These are phyloP conservation scores for Salarias fasciatus DNA, from an alignment of 2,797 vertebrate species.

Conservation along the genomic window DNA sequence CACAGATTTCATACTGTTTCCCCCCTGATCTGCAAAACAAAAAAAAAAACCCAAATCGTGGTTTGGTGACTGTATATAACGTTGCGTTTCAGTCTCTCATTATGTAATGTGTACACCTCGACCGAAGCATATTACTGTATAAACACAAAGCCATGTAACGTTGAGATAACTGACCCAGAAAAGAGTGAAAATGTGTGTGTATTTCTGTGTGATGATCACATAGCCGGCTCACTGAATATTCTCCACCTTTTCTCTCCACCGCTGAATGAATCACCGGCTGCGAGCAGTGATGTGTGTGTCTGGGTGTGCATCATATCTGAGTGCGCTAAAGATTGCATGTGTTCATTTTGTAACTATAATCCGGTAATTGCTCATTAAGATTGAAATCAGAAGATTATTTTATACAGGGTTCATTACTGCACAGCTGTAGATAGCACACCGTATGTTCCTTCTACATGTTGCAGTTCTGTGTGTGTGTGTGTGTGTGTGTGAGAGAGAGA, in stretches of 20 bases:
- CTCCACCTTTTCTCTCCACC: conserved; percentile 52
- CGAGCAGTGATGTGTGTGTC: conserved; percentile 16
- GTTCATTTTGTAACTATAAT: conserved; percentile 62
- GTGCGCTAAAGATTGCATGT: conserved; percentile 35
- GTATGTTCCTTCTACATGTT: conserved; percentile 22
- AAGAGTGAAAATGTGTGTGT: conserved; percentile 6
- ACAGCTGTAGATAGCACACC: conserved; percentile 3
- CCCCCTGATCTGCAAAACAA: conserved; percentile 2
- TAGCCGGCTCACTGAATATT: conserved; percentile 40
- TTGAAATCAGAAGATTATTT: conserved; percentile 72
- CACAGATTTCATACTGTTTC: background rate
- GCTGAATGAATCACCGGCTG: conserved; percentile 53
- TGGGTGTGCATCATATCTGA: background rate
- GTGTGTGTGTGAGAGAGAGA: conserved; percentile 11
- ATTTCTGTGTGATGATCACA: conserved; percentile 35
- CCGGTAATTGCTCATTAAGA: conserved; percentile 74
- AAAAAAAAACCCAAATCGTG: conserved; percentile 5
- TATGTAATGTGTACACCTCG: background rate
- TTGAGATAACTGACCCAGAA: conserved; percentile 53
- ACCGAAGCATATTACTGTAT: conserved; percentile 17
- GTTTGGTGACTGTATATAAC: conserved; percentile 6
- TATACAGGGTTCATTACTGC: conserved; percentile 51
- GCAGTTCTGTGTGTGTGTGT: conserved; percentile 10
- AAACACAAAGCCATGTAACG: conserved; percentile 21
- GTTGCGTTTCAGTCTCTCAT: conserved; percentile 7